Evolutionary conservation across 2,113 vertebrate species (phyloP).

Genomic region (Laterallus jamaicensis): DNA sequence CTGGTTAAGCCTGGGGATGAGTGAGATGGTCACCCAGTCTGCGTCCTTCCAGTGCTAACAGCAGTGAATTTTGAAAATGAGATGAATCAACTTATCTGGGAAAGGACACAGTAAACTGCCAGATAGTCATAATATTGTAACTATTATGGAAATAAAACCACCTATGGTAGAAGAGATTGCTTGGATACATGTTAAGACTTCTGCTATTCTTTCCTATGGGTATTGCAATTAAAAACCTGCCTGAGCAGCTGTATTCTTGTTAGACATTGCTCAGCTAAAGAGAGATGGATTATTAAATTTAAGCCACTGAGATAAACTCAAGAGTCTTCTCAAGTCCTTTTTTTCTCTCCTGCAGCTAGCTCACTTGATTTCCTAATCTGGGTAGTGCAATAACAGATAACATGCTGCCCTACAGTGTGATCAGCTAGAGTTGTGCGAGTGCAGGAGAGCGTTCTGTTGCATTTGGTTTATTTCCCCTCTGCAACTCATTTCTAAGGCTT

Average conservation of each 20-base stretch:
- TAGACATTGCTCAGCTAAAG: background rate
- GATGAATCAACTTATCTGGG: background rate
- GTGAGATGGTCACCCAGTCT: background rate
- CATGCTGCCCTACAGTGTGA: background rate
- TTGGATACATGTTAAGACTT: background rate
- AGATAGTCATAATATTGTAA: background rate
- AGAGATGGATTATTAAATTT: background rate
- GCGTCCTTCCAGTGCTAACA: background rate
- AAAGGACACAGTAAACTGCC: background rate
- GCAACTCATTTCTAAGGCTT: background rate
- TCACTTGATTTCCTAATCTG: background rate
- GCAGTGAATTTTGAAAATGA: background rate
- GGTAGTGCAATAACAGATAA: background rate
- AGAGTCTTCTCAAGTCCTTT: background rate
- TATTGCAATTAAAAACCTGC: background rate
- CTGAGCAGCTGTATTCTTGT: background rate
- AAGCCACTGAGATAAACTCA: background rate
- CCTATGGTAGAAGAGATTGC: background rate
- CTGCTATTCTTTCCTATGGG: background rate
- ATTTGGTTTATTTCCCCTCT: background rate
- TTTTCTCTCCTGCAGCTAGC: background rate
- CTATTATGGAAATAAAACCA: background rate
- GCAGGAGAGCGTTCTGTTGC: background rate
- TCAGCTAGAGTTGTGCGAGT: background rate
- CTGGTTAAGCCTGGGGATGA: background rate